Evolutionary conservation across 1,140 invertebrate genomes (phyloP).

Genomic region (Drosophila pseudoananassae): DNA sequence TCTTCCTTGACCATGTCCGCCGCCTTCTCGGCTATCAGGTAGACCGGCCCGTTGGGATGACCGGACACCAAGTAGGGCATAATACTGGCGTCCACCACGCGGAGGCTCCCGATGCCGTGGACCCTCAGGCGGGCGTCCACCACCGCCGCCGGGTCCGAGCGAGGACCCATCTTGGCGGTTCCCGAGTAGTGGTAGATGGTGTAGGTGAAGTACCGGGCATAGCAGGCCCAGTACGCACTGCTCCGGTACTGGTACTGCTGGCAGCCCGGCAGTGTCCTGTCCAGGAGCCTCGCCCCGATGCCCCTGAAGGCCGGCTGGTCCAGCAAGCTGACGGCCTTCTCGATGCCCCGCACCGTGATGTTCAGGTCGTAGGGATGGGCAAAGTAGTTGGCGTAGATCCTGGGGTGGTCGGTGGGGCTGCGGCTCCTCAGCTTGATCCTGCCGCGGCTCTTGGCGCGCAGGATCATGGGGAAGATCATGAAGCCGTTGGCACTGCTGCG

Average conservation of each 20-base stretch:
- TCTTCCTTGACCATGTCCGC: constrained; percentile 88
- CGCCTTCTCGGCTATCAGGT: constrained; percentile 90
- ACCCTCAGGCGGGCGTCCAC: constrained; percentile 89
- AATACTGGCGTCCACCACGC: constrained; percentile 91
- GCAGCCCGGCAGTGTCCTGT: constrained; percentile 87
- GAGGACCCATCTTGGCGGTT: constrained; percentile 94
- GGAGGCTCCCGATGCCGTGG: constrained; percentile 87
- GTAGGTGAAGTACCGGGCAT: constrained; percentile 88
- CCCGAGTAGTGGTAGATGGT: constrained; percentile 92
- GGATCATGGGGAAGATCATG: constrained; percentile 88
- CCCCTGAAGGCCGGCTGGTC: constrained; percentile 86
- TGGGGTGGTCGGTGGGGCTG: constrained; percentile 90
- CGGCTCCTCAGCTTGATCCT: constrained; percentile 87
- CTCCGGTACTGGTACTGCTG: constrained; percentile 86
- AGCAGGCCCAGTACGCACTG: constrained; percentile 90
- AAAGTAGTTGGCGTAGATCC: constrained; percentile 93
- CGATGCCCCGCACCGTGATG: constrained; percentile 87
- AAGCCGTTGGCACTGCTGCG: constrained; percentile 87
- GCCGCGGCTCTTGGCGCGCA: constrained; percentile 90
- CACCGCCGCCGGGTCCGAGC: constrained; percentile 87
- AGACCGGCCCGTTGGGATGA: constrained; percentile 88
- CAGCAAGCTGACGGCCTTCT: constrained; percentile 85
- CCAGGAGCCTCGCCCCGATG: constrained; percentile 86
- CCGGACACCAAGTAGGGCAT: constrained; percentile 86
- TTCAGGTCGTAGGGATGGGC: constrained; percentile 86